Evolutionary conservation across 2,113 vertebrate species (phyloP), one percentile per base, ranked within the genome.

Genomic region (Lethenteron reissneri): DNA sequence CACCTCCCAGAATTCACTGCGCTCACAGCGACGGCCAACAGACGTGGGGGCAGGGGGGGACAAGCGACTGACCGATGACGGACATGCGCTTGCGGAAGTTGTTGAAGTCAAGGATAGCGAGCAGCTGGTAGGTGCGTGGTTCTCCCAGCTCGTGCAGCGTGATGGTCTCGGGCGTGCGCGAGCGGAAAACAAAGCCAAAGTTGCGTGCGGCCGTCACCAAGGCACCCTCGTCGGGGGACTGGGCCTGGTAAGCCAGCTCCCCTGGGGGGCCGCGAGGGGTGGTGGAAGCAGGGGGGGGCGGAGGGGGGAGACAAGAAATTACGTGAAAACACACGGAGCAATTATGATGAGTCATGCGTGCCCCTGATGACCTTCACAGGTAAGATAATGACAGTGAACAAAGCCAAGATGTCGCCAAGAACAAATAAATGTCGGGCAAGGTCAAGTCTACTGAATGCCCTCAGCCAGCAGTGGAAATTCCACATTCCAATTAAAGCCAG

Each of bases 21-120:
- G 41, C 41, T 41, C 41, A 41, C 41, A 41, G 41, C 41, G 1
- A 41, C 41, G 41, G 41, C 41, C 41, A 41, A 7, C 41, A 41
- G 41, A 41, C 41, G 41, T 41, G 41, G 41, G 41, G 5, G 41
- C 5, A 3, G 6, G 41, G 41, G n/a, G 41, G 41, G 5, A 41
- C 41, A 41, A 11, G 13, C 13, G 70, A 0, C 82, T 77, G 76
- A 91, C 89, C 88, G 9, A 95, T 90, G 73, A 95, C 90, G 0
- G 90, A 94, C 90, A 95, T 95, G 75, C 90, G 83, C 75, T 92
- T 92, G 78, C 90, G 89, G 75, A 89, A 81, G 73, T 95, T 88
- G 79, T 89, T 95, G 81, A 95, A 95, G 80, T 94, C 90, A 75
- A 95, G 78, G 75, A 95, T 95, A 77, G 88, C 86, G 60, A 95